Percentiles rank a stretch among this genome's conserved stretches.
These are phyloP conservation scores for Hipposideros armiger DNA, from an alignment of 2,113 vertebrate genomes.

Conservation along the genomic window DNA sequence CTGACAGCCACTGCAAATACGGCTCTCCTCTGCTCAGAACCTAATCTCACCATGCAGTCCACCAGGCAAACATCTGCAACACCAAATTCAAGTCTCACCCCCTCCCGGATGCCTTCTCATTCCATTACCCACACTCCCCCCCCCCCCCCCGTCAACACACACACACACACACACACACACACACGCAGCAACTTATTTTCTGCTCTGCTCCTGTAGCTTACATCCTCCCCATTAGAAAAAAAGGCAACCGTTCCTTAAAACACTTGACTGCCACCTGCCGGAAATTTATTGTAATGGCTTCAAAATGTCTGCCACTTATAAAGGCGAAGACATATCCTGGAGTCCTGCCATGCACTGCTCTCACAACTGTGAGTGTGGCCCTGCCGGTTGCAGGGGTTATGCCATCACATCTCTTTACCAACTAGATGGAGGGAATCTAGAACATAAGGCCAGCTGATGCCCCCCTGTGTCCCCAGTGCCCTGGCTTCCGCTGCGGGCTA, in stretches of 20 bases:
- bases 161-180: not conserved
- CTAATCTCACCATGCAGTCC: not conserved
- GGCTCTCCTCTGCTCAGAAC: not conserved
- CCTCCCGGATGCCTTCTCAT: not conserved
- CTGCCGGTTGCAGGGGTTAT: not conserved
- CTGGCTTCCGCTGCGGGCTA: not conserved
- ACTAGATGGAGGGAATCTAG: not conserved
- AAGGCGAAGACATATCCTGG: not conserved
- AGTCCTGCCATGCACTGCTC: fast-evolving
- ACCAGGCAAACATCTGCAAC: not conserved
- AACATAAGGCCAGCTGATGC: not conserved
- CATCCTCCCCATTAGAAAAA: not conserved
- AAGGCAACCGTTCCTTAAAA: constrained; percentile 8
- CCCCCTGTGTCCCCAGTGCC: not conserved
- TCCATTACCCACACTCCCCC: not conserved
- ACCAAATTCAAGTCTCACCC: not conserved
- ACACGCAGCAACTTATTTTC: not conserved
- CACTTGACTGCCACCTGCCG: constrained; percentile 78
- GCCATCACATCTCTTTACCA: not conserved
- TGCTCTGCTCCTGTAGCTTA: not conserved
- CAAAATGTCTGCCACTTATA: not conserved
- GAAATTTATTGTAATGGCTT: not conserved
- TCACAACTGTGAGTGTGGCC: fast-evolving
- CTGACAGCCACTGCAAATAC: not conserved
- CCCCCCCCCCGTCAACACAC: not conserved